Percentiles rank a stretch among this genome's conserved stretches.
These are phyloP conservation scores for Natator depressus DNA, from an alignment of 2,113 vertebrate species.

Conservation along the genomic window DNA sequence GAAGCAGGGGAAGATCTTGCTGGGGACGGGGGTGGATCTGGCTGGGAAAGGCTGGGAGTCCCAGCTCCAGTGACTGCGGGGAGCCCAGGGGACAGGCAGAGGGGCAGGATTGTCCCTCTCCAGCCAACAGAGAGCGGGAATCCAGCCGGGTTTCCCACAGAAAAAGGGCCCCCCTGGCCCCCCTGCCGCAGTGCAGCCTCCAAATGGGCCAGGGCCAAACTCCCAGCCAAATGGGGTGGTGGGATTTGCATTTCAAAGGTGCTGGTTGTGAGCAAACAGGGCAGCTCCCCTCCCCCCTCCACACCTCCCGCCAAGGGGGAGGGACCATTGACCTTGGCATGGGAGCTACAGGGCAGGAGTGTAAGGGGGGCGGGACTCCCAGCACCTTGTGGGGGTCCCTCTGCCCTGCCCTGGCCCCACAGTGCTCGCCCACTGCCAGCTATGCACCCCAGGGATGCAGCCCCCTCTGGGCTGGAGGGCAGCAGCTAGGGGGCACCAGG, in stretches of 20 bases:
- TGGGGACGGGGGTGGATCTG: too few species aligned
- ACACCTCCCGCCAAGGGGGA: not conserved
- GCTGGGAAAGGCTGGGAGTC: not conserved
- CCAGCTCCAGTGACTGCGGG: not conserved
- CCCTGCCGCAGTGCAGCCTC: not conserved
- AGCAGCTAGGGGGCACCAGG: too few species aligned
- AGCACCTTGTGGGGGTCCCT: too few species aligned
- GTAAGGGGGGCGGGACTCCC: too few species aligned
- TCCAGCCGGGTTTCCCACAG: not conserved
- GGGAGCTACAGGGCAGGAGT: not conserved
- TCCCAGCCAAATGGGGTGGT: not conserved
- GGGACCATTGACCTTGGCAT: not conserved
- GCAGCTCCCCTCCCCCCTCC: not conserved
- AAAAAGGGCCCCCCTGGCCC: too few species aligned
- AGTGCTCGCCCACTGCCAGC: too few species aligned
- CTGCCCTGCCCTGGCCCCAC: too few species aligned
- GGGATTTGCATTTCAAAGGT: constrained; percentile 49
- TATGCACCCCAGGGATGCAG: too few species aligned
- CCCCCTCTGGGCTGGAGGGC: too few species aligned
- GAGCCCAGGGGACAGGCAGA: not conserved
- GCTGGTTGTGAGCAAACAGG: constrained; percentile 36
- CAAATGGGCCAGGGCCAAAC: not conserved
- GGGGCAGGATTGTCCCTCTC: too few species aligned
- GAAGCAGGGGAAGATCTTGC: not conserved
- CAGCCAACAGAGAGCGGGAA: not conserved